Evolutionary conservation across 2,113 vertebrate genomes (phyloP).

Genomic region (Verasper variegatus): DNA sequence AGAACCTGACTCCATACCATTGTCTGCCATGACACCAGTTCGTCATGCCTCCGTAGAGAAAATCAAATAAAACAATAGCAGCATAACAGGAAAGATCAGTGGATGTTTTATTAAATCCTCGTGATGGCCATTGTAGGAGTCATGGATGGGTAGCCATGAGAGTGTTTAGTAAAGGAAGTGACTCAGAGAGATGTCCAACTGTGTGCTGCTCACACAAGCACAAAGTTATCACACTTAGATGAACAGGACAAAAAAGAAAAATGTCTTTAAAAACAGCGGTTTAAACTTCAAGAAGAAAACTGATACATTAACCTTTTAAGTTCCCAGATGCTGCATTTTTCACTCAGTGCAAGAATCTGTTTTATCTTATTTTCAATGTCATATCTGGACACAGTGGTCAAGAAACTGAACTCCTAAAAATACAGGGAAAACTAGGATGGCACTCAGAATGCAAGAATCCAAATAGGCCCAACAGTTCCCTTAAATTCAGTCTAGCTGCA

Average conservation of each 20-base stretch:
- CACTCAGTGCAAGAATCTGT: not conserved
- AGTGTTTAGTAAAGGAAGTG: constrained; percentile 78
- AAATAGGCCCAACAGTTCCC: too few relatives aligned
- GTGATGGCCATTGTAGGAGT: constrained; percentile 74
- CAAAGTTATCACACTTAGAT: constrained; percentile 38
- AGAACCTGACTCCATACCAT: constrained; percentile 61
- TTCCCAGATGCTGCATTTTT: not conserved
- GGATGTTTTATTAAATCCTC: constrained; percentile 72
- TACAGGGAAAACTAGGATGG: too few relatives aligned
- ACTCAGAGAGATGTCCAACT: constrained; percentile 49
- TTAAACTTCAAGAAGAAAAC: constrained; percentile 13
- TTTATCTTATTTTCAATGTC: not conserved
- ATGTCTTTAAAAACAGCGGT: not conserved
- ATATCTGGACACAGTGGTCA: not conserved
- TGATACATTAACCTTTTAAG: not conserved
- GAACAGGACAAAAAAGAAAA: not conserved
- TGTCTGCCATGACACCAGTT: constrained; percentile 71
- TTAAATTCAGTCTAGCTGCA: too few relatives aligned
- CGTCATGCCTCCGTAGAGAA: constrained; percentile 72
- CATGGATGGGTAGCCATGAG: constrained; percentile 71
- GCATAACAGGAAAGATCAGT: constrained; percentile 72
- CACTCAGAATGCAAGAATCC: too few relatives aligned
- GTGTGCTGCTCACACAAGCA: constrained; percentile 39
- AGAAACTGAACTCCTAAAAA: not conserved
- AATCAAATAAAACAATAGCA: constrained; percentile 82